These are phyloP conservation scores for Burhinus oedicnemus DNA, from an alignment of 2,113 vertebrate genomes.

Conservation along the genomic window DNA sequence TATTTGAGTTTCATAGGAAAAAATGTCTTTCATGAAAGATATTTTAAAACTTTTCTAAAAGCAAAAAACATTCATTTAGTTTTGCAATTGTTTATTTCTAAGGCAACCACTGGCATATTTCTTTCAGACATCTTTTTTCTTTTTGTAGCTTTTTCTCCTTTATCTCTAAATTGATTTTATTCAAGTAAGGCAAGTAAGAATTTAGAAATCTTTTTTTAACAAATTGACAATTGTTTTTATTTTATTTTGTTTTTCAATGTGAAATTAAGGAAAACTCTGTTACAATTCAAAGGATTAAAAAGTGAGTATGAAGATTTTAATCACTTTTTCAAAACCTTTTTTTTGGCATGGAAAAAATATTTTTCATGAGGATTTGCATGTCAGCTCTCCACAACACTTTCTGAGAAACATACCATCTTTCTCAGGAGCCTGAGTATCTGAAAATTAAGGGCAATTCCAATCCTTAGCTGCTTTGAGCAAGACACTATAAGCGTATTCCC, in stretches of 20 bases:
- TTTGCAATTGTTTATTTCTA: neutral
- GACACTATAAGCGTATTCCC: neutral
- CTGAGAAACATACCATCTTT: neutral
- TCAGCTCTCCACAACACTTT: neutral
- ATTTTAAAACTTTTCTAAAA: neutral
- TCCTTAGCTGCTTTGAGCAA: neutral
- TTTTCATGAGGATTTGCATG: neutral
- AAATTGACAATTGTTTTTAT: rapidly evolving
- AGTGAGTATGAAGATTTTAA: neutral
- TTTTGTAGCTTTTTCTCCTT: neutral
- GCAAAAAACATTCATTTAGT: rapidly evolving
- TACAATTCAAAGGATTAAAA: neutral
- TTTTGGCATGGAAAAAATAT: neutral
- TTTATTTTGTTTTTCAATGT: neutral
- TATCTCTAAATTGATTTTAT: neutral
- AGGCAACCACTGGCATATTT: neutral
- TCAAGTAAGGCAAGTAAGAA: neutral
- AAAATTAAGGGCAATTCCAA: neutral
- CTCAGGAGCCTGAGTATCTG: neutral
- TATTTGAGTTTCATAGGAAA: neutral
- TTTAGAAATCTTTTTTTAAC: neutral
- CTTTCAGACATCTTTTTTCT: neutral
- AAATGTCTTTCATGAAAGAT: neutral
- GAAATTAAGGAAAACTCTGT: neutral
- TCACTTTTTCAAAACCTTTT: neutral